Evolutionary conservation across 2,888 invertebrate species (phyloP), one percentile per base, ranked within the genome.

Genomic region (Anoplius nigerrimus): DNA sequence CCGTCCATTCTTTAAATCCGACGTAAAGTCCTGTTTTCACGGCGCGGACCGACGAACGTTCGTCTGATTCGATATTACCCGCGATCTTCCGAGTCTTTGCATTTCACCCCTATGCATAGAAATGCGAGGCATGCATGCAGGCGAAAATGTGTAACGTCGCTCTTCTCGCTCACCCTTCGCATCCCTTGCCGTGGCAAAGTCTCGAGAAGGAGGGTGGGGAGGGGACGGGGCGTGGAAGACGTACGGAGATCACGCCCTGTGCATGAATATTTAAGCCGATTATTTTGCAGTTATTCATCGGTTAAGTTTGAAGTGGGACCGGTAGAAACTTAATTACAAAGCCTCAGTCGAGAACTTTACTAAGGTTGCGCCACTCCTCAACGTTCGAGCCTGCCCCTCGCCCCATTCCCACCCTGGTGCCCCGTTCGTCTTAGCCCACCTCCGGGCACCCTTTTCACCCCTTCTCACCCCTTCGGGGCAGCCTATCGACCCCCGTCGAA

Each of bases 231-330:
- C 20, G 21, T 5, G 55, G 18, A 16, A 11, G 54, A 58, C 54
- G 34, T 6, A 34, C 34, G 52, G 1, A 34, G 68, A 60, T 68
- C 77, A 63, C 69, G 56, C 4, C 46, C 6, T 72, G 48, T 79
- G 71, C 76, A 85, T 85, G 85, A 84, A 85, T 85, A 84, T 82
- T 84, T 84, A 82, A 84, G 78, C 79, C 81, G 82, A 84, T 85
- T 85, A 84, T 85, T 85, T 84, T 75, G 76, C 78, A 82, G 79
- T 84, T 84, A 84, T 83, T 84, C 84, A 84, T 85, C 78, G 82
- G 78, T 75, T 80, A 83, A 84, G 80, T 84, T 84, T 62, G 64
- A 61, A 72, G 57, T 74, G 69, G 63, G 66, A 42, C 63, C 43
- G 62, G 62, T 52, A 24, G 71, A 70, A 76, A 79, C 71, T 76